phyloP scores from a whole-genome alignment of 2,797 vertebrate species.

The Sebastes diaconus region DNA sequence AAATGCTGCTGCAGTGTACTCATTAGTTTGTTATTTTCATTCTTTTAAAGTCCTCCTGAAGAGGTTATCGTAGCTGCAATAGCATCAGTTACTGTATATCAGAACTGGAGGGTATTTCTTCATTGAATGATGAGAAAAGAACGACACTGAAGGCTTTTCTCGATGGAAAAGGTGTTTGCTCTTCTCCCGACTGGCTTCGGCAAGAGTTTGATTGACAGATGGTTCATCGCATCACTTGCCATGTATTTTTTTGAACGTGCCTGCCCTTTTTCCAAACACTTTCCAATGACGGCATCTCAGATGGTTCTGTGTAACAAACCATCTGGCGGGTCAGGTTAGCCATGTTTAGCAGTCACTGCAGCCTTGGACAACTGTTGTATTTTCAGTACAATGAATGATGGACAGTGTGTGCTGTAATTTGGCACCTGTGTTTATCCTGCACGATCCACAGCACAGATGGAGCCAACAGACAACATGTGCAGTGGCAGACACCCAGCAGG shows the following conservation, averaged over 20 bases:
- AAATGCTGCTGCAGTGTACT: too few species aligned
- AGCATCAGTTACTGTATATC: not conserved
- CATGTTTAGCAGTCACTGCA: conserved; percentile 9
- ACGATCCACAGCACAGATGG: conserved; percentile 22
- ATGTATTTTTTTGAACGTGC: not conserved
- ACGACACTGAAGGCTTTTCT: not conserved
- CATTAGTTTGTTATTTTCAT: too few species aligned
- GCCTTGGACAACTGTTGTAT: conserved; percentile 24
- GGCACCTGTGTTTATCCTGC: conserved; percentile 49
- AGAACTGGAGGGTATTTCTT: not conserved
- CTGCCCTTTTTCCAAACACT: not conserved
- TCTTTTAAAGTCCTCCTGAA: not conserved
- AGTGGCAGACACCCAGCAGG: conserved; percentile 18
- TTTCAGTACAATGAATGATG: conserved; percentile 52
- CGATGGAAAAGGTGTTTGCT: not conserved
- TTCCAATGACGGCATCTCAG: not conserved
- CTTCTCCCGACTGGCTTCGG: not conserved
- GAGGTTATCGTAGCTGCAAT: not conserved
- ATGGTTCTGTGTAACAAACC: not conserved
- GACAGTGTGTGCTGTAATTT: conserved; percentile 51
- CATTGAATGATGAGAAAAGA: accelerated
- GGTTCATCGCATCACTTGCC: not conserved
- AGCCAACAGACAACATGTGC: conserved; percentile 33
- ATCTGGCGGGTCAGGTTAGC: not conserved
- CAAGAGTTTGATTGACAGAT: not conserved